A percentile compares a stretch with the other conserved stretches of the same genome.
phyloP scores from a whole-genome alignment of 2,113 vertebrate genomes.

The Micromys minutus region DNA sequence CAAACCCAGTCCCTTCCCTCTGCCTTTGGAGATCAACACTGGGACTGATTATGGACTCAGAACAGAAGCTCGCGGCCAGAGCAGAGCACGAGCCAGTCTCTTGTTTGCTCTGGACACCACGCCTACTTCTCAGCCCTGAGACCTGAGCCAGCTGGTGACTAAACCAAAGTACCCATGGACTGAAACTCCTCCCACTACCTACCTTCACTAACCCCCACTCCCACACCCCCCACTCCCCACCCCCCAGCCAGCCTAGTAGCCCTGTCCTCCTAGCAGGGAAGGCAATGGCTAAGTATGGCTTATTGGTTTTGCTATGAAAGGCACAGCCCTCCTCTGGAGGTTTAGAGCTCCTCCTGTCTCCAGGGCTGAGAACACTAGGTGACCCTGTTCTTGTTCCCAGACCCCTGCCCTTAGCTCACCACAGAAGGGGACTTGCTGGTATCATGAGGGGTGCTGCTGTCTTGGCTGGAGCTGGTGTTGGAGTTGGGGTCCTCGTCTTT shows the following conservation, averaged over 20 bases:
- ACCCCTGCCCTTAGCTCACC: constrained; percentile 78
- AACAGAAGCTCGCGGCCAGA: neutral
- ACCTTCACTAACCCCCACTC: neutral
- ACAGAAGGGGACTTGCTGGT: constrained; percentile 68
- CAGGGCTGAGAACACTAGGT: neutral
- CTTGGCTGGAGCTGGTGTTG: constrained; percentile 66
- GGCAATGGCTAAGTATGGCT: neutral
- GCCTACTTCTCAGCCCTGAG: neutral
- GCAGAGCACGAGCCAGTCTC: neutral
- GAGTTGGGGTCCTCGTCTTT: constrained; percentile 51
- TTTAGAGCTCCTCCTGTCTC: neutral
- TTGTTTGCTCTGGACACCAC: neutral
- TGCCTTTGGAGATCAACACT: neutral
- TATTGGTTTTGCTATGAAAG: neutral
- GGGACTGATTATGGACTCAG: neutral
- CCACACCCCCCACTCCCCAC: fast-evolving
- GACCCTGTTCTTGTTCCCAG: neutral
- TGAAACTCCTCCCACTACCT: neutral
- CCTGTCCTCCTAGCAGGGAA: neutral
- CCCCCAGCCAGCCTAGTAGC: neutral
- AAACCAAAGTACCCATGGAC: neutral
- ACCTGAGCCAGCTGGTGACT: neutral
- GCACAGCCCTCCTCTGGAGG: neutral
- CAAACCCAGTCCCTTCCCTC: neutral
- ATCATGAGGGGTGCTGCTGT: constrained; percentile 61